These are phyloP conservation scores for Etia nguti DNA, from an alignment of 2,113 vertebrate species.

Conservation along the genomic window DNA sequence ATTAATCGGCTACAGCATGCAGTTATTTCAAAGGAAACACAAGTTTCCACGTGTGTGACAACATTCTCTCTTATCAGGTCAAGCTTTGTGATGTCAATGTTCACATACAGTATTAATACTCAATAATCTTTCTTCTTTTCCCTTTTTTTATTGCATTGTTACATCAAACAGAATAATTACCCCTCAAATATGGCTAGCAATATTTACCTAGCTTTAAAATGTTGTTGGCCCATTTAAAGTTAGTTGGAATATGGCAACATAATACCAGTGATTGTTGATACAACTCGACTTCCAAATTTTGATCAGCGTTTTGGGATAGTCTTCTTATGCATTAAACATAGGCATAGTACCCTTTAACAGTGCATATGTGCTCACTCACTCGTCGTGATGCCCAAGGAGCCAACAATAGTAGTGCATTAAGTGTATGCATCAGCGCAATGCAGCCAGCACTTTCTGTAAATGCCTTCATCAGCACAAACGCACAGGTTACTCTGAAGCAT, in stretches of 20 bases:
- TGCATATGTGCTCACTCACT: not conserved
- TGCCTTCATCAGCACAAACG: slow-evolving; percentile 22
- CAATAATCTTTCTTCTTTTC: not conserved
- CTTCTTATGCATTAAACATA: not conserved
- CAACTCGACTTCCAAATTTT: not conserved
- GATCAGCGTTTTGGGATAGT: not conserved
- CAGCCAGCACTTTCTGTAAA: not conserved
- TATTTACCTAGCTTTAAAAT: not conserved
- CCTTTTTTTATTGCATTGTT: not conserved
- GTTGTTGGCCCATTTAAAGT: not conserved
- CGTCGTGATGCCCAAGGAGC: not conserved
- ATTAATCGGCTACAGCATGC: not conserved
- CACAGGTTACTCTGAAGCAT: not conserved
- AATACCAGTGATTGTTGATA: not conserved
- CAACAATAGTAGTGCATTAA: not conserved
- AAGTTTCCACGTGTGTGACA: not conserved
- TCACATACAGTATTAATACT: not conserved
- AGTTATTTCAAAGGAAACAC: not conserved
- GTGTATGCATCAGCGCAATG: not conserved
- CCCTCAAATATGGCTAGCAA: not conserved
- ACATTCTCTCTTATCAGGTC: not conserved
- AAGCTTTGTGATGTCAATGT: not conserved
- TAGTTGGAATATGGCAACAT: not conserved
- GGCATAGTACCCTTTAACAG: not conserved
- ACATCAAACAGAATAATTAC: not conserved